These are phyloP conservation scores for Contarinia nasturtii DNA, from an alignment of 1,140 invertebrate species.

Conservation along the genomic window DNA sequence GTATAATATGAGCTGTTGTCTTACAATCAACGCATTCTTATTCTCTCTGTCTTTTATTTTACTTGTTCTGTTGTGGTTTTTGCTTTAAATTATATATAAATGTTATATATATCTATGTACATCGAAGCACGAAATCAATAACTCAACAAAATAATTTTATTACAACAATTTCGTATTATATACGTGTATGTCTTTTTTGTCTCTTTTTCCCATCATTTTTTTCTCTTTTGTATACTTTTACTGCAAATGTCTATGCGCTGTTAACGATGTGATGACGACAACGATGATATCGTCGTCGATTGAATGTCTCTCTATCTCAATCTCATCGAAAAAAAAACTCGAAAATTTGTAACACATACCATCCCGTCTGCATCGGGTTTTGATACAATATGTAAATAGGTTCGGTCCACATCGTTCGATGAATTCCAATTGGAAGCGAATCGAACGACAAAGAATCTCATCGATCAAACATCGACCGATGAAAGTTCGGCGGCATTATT, in stretches of 20 bases:
- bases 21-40: too few relatives aligned
- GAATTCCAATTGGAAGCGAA: slow-evolving; percentile 66
- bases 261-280: too few relatives aligned
- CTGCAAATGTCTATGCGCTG: too few relatives aligned
- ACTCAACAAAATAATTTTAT: neutral
- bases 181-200: slow-evolving; percentile 5
- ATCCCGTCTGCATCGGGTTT: too few relatives aligned
- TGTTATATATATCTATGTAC: too few relatives aligned
- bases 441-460: slow-evolving; percentile 24
- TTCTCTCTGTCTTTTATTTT: neutral
- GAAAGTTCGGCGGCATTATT: slow-evolving; percentile 28
- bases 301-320: too few relatives aligned
- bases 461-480: slow-evolving; percentile 23
- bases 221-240: too few relatives aligned
- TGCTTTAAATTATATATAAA: neutral
- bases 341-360: too few relatives aligned
- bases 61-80: neutral
- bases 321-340: too few relatives aligned
- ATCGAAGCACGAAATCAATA: neutral
- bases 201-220: neutral
- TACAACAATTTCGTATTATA: neutral
- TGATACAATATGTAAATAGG: slow-evolving; percentile 14
- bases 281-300: too few relatives aligned
- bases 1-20: too few relatives aligned
- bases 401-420: slow-evolving; percentile 66